Conservation (phyloP, 1,140 invertebrate species). For the Pseudomyrmex sp. region DNA sequence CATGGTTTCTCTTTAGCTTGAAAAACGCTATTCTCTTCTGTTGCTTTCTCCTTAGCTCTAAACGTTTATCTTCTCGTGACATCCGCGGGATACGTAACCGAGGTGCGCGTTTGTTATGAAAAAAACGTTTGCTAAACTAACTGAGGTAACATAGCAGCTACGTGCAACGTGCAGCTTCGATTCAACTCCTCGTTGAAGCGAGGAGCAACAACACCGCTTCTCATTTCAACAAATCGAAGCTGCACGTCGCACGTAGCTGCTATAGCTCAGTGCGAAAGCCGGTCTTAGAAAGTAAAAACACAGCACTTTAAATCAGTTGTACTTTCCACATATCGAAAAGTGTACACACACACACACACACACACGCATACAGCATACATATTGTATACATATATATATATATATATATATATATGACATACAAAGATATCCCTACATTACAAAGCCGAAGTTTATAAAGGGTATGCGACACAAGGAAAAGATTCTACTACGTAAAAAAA, state of each 20-base stretch:
- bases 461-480: constrained; percentile 32
- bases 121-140: background rate
- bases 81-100: constrained; percentile 8
- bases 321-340: constrained; percentile 77
- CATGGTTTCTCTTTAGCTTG: constrained; percentile 80
- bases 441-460: too few species aligned
- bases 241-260: too few species aligned
- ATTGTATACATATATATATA: constrained; percentile 62
- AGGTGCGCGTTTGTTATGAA: constrained; percentile 42
- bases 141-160: too few species aligned
- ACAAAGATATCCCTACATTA: background rate
- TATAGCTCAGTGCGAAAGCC: too few species aligned
- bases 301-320: constrained; percentile 73
- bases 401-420: constrained; percentile 60
- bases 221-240: constrained; percentile 57
- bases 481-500: constrained; percentile 55
- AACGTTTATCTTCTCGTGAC: constrained; percentile 9
- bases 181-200: too few species aligned
- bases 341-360: constrained; percentile 72
- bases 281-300: too few species aligned
- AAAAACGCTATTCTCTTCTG: constrained; percentile 51
- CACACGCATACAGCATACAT: constrained; percentile 61
- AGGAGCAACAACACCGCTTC: background rate
- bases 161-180: too few species aligned
- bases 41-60: constrained; percentile 21